Conservation (phyloP, 2,797 vertebrate genomes). For the Premnoplex brunnescens region DNA sequence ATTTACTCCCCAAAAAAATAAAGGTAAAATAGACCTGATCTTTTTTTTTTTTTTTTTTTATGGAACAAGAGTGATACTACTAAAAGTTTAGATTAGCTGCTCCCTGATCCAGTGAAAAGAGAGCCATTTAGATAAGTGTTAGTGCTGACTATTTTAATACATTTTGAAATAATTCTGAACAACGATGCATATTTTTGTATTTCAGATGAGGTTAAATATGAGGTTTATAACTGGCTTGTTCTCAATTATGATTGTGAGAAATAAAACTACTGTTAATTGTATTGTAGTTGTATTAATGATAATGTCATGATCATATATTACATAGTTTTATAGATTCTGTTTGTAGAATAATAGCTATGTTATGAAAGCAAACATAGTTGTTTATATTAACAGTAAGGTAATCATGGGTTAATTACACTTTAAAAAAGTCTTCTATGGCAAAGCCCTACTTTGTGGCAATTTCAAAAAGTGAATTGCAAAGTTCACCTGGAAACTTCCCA, state of each 20-base stretch:
- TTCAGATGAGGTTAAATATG: background rate
- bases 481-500: background rate
- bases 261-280: background rate
- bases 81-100: background rate
- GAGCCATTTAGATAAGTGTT: background rate
- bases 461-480: background rate
- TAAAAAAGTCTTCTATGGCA: background rate
- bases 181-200: background rate
- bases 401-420: background rate
- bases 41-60: background rate
- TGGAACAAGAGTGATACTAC: background rate
- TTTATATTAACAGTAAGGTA: background rate
- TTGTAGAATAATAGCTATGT: background rate
- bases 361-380: background rate
- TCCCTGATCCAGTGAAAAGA: background rate
- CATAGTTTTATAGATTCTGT: background rate
- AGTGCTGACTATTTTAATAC: background rate
- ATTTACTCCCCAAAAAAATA: constrained; percentile 88
- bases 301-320: background rate
- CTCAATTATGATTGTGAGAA: background rate
- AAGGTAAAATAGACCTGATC: constrained; percentile 80
- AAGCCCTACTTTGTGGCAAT: background rate
- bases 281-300: background rate
- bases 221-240: background rate
- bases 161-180: background rate